Conservation (phyloP, 2,797 vertebrate species). For the Esox lucius region DNA sequence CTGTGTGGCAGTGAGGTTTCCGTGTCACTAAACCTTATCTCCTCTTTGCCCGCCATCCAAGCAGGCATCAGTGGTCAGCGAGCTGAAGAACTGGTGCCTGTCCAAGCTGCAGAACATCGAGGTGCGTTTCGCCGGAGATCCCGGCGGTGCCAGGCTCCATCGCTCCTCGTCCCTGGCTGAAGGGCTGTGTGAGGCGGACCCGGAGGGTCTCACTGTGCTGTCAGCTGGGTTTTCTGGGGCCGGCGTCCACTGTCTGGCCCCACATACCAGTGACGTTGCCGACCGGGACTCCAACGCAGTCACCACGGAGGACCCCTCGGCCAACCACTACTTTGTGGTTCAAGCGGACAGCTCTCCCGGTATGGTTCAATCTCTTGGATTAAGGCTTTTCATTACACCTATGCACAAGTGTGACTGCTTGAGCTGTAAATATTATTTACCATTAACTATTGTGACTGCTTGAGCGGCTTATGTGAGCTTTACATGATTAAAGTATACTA, state of each 20-base stretch:
- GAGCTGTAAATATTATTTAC: constrained; percentile 13
- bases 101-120: constrained; percentile 93
- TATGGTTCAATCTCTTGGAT: constrained; percentile 27
- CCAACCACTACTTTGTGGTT: constrained; percentile 76
- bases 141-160: constrained; percentile 44
- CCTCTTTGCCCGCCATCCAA: constrained; percentile 40
- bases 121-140: constrained; percentile 80
- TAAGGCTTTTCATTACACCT: not conserved
- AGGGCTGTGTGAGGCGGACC: constrained; percentile 65
- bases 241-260: constrained; percentile 52
- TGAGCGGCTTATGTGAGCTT: constrained; percentile 32
- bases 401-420: not conserved
- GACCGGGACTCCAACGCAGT: constrained; percentile 44
- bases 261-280: constrained; percentile 44
- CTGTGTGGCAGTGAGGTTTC: not conserved
- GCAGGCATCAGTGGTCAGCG: constrained; percentile 84
- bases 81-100: constrained; percentile 95
- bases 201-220: constrained; percentile 4
- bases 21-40: constrained; percentile 5
- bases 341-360: constrained; percentile 73
- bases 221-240: constrained; percentile 17
- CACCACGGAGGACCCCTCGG: constrained; percentile 60
- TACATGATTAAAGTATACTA: constrained; percentile 20
- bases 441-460: too few species aligned
- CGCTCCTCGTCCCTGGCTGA: constrained; percentile 71